A percentile compares a stretch with the other conserved stretches of the same genome.
These are phyloP conservation scores for Molossus alvarezi DNA, from an alignment of 2,797 vertebrate species.

Conservation along the genomic window DNA sequence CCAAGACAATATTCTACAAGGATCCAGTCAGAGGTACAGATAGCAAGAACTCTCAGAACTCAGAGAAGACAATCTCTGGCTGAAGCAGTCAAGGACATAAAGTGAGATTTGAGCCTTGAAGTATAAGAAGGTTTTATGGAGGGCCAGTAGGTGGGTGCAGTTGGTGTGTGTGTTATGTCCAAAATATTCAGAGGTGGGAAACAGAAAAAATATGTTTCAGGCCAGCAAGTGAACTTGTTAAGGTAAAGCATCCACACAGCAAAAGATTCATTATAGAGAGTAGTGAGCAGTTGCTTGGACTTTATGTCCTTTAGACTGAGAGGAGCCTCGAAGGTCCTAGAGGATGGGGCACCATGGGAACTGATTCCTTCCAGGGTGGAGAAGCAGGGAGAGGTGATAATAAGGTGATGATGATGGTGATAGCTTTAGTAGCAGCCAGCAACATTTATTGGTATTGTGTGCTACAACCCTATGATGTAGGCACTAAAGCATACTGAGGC, in stretches of 20 bases:
- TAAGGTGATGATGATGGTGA: background rate
- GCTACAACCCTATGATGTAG: background rate
- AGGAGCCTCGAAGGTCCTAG: background rate
- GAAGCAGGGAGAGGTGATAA: background rate
- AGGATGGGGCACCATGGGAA: background rate
- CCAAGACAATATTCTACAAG: slow-evolving; percentile 21
- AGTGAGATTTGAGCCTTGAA: slow-evolving; percentile 43
- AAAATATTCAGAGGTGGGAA: background rate
- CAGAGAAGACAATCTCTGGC: slow-evolving; percentile 11
- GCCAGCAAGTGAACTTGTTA: background rate
- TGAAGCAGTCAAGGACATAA: slow-evolving; percentile 69
- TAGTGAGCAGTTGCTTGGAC: background rate
- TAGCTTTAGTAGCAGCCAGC: background rate
- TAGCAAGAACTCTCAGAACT: background rate
- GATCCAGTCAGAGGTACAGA: slow-evolving; percentile 8
- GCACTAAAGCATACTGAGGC: slow-evolving; percentile 62
- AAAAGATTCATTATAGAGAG: slow-evolving; percentile 34
- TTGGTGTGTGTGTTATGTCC: background rate
- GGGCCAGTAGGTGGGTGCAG: background rate
- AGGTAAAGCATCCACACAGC: background rate
- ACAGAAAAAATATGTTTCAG: background rate
- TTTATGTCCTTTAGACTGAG: slow-evolving; percentile 9
- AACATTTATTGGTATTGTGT: background rate
- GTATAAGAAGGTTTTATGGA: background rate
- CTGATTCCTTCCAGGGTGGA: background rate